These are phyloP conservation scores for Rugalucina vietnamica DNA, from an alignment of 2,888 invertebrate genomes.

Conservation along the genomic window DNA sequence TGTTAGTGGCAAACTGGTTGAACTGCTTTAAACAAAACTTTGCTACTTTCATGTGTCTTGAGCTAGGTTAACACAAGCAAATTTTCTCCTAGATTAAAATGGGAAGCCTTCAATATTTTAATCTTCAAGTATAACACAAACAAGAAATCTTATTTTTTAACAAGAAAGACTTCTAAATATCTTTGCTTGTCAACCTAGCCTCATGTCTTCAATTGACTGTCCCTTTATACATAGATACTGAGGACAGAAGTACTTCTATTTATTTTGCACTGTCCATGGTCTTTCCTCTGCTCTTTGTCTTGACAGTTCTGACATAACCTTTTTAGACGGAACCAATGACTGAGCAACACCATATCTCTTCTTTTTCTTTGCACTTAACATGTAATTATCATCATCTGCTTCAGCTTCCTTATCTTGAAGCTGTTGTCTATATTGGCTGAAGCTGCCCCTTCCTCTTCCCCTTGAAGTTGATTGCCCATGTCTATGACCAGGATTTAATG, in stretches of 20 bases:
- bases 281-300: constrained; percentile 76
- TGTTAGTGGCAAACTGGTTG: no score
- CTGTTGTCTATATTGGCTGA: not conserved
- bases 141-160: no score
- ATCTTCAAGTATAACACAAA: no score
- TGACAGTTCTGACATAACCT: constrained; percentile 88
- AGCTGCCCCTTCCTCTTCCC: not conserved
- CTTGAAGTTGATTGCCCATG: not conserved
- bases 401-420: constrained; percentile 39
- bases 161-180: no score
- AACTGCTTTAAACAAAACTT: no score
- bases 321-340: constrained; percentile 92
- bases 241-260: no score
- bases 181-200: no score
- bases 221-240: not conserved
- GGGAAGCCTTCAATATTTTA: no score
- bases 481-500: constrained; percentile 19
- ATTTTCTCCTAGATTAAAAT: no score
- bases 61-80: no score
- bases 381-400: constrained; percentile 81
- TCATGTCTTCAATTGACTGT: not conserved
- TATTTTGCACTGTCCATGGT: constrained; percentile 79
- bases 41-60: no score
- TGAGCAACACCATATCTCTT: constrained; percentile 91
- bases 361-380: constrained; percentile 85